Percentiles rank a stretch among this genome's conserved stretches.
phyloP scores from a whole-genome alignment of 2,888 invertebrate genomes.

The Pachliopta kotzebuea region DNA sequence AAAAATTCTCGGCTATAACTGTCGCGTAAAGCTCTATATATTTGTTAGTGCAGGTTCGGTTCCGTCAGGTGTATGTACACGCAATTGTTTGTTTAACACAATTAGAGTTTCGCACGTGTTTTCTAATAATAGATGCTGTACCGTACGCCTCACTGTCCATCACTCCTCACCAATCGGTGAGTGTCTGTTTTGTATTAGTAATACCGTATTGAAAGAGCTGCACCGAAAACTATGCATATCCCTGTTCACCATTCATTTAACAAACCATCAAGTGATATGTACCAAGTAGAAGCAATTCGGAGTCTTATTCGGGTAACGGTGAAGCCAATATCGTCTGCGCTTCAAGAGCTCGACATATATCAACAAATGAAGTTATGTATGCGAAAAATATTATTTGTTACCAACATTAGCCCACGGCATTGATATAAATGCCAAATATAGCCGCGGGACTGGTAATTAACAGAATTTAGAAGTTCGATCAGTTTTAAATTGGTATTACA shows the following conservation, averaged over 20 bases:
- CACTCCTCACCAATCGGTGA: conserved; percentile 58
- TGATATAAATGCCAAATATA: conserved; percentile 31
- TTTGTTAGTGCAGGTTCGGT: conserved; percentile 40
- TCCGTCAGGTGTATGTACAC: conserved; percentile 58
- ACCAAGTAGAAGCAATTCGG: conserved; percentile 1
- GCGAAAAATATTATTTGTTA: conserved; percentile 23
- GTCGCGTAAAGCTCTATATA: conserved; percentile 29
- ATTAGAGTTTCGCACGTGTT: conserved; percentile 72
- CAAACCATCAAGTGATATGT: conserved; percentile 6
- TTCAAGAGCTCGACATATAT: conserved; percentile 9
- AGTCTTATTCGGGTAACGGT: conserved; percentile 7
- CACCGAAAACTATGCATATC: conserved; percentile 34
- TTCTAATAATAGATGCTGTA: conserved; percentile 63
- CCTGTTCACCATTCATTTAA: conserved; percentile 20
- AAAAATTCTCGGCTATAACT: background rate
- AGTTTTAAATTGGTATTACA: conserved; percentile 31
- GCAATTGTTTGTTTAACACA: conserved; percentile 73
- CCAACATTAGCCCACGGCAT: conserved; percentile 27
- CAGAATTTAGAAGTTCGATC: conserved; percentile 31
- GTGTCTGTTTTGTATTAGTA: conserved; percentile 61
- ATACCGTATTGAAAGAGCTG: conserved; percentile 50
- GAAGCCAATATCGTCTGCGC: conserved; percentile 16
- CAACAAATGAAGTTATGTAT: conserved; percentile 16
- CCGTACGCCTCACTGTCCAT: conserved; percentile 66
- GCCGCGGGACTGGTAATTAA: conserved; percentile 30